phyloP scores from a whole-genome alignment of 2,888 invertebrate genomes.

The Ctena decussata region DNA sequence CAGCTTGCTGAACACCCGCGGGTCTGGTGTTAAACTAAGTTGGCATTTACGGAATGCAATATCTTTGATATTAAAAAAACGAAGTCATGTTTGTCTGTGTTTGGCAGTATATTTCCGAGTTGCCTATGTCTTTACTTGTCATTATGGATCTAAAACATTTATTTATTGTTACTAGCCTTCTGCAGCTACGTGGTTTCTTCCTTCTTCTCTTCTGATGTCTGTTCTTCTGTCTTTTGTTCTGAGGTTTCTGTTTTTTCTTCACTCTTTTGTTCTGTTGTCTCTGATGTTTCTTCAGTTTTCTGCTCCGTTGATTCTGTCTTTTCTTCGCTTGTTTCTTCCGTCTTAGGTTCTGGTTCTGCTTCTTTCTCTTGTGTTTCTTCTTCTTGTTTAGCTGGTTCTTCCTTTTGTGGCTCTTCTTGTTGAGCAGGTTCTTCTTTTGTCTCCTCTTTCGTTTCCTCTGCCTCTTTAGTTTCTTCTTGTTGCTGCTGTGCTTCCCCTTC shows the following conservation, averaged over 20 bases:
- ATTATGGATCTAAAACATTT: too few species aligned
- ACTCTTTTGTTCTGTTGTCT: constrained; percentile 26
- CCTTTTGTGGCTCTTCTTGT: background rate
- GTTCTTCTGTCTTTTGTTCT: constrained; percentile 5
- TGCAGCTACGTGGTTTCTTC: constrained; percentile 12
- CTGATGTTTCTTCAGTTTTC: constrained; percentile 21
- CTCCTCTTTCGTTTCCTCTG: background rate
- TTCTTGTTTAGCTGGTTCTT: background rate
- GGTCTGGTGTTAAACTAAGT: too few species aligned
- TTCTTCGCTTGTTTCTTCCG: constrained; percentile 8
- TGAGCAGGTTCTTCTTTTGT: background rate
- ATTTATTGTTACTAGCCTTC: constrained; percentile 7
- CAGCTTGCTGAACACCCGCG: too few species aligned
- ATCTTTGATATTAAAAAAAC: too few species aligned
- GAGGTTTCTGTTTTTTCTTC: constrained; percentile 9
- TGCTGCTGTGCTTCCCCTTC: background rate
- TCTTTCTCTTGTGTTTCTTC: constrained; percentile 14
- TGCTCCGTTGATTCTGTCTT: background rate
- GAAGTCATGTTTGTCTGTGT: too few species aligned
- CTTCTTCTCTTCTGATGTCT: constrained; percentile 13
- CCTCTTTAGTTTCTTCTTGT: background rate
- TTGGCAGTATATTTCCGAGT: too few species aligned
- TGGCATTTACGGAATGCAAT: too few species aligned
- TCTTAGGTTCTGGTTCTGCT: constrained; percentile 2
- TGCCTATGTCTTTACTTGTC: too few species aligned